Percentiles rank a stretch among this genome's conserved stretches.
Conservation (phyloP, 2,888 invertebrate species). For the Dorcus hopei region DNA sequence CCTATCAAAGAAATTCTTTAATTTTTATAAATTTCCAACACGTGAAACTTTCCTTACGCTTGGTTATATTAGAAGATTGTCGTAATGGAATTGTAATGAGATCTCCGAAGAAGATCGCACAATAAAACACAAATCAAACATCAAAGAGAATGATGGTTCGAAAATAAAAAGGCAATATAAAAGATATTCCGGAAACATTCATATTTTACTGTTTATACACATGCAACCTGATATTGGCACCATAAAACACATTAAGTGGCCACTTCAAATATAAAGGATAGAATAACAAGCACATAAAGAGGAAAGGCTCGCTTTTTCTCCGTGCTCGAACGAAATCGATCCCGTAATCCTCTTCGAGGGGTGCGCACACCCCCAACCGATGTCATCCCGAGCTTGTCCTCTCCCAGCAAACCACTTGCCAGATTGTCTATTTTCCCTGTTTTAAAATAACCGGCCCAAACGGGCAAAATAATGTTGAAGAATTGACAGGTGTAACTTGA, state of each 20-base stretch:
- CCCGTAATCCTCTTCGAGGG: conserved; percentile 44
- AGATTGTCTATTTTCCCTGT: conserved; percentile 23
- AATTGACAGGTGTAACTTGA: no score
- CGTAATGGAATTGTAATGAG: no score
- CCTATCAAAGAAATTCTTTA: neutral
- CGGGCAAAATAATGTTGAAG: no score
- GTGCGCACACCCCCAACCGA: conserved; percentile 14
- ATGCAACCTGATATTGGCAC: conserved; percentile 43
- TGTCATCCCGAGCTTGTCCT: conserved; percentile 18
- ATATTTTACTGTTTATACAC: conserved; percentile 40
- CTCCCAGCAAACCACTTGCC: conserved; percentile 28
- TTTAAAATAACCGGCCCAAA: no score
- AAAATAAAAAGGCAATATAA: conserved; percentile 22
- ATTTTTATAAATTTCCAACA: neutral
- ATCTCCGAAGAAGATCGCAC: neutral
- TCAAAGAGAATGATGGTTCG: conserved; percentile 17
- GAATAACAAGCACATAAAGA: conserved; percentile 47
- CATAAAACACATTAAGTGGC: conserved; percentile 47
- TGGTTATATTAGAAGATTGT: no score
- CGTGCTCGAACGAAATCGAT: conserved; percentile 44
- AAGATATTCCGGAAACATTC: conserved; percentile 27
- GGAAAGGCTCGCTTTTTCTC: conserved; percentile 35
- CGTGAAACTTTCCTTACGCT: no score
- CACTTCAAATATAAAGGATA: conserved; percentile 47
- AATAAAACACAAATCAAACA: conserved; percentile 15